These are phyloP conservation scores for Hippocampus comes DNA, from an alignment of 2,113 vertebrate genomes.

Conservation along the genomic window DNA sequence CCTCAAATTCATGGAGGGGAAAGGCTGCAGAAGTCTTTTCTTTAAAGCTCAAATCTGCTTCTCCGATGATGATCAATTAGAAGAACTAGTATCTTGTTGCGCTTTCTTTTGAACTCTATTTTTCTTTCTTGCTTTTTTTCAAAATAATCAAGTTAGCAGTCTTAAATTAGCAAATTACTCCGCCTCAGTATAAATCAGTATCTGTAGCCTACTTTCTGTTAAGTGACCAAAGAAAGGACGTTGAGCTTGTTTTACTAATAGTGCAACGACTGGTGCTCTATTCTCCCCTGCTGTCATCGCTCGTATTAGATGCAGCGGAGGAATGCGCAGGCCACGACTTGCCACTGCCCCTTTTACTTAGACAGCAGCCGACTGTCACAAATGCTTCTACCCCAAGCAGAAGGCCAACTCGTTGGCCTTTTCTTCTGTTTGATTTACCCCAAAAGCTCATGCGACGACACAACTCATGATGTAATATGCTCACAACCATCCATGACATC, in stretches of 20 bases:
- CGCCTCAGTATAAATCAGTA: constrained; percentile 14
- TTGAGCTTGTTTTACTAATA: constrained; percentile 32
- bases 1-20: constrained; percentile 38
- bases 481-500: constrained; percentile 36
- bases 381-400: constrained; percentile 27
- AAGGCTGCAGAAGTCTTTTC: constrained; percentile 18
- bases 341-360: constrained; percentile 21
- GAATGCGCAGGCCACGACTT: constrained; percentile 52
- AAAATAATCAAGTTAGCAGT: too few relatives aligned
- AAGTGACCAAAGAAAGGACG: constrained; percentile 37
- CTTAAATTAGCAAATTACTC: too few relatives aligned
- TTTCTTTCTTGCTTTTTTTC: background rate
- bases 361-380: constrained; percentile 44
- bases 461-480: constrained; percentile 33
- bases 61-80: constrained; percentile 1
- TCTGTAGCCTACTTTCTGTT: constrained; percentile 50
- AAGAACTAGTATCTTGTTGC: background rate
- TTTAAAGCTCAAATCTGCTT: constrained; percentile 5
- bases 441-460: constrained; percentile 9
- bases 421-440: constrained; percentile 6
- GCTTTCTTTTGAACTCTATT: background rate
- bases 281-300: constrained; percentile 54
- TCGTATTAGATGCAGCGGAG: constrained; percentile 48
- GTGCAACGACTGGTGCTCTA: constrained; percentile 25
- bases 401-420: background rate